These are phyloP conservation scores for Phyto melanocephala DNA, from an alignment of 2,888 invertebrate species.

Conservation along the genomic window DNA sequence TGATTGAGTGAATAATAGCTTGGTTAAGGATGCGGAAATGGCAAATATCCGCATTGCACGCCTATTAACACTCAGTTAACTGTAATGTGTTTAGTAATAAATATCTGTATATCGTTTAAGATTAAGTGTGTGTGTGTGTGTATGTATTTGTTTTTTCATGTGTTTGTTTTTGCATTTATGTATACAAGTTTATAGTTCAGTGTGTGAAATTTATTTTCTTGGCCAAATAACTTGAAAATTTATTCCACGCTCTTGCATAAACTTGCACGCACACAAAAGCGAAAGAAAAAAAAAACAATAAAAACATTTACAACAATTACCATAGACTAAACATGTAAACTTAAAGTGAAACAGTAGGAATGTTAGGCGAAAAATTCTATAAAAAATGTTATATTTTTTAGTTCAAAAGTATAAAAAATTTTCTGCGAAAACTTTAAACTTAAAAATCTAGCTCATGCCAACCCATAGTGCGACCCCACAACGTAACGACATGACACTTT, in stretches of 20 bases:
- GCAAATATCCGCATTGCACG: constrained; percentile 70
- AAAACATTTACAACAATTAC: neutral
- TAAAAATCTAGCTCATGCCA: neutral
- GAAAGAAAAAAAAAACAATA: neutral
- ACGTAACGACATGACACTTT: neutral
- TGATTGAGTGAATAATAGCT: neutral
- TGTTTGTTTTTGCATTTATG: no score
- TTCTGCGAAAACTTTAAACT: no score
- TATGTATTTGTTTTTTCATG: no score
- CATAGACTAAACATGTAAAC: neutral
- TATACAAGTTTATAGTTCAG: neutral
- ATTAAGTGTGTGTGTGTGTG: neutral
- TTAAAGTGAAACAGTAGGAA: neutral
- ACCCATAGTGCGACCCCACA: neutral
- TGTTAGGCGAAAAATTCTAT: no score
- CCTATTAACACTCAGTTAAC: constrained; percentile 17
- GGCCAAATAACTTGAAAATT: constrained; percentile 21
- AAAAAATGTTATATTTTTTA: no score
- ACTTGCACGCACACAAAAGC: neutral
- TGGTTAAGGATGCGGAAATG: constrained; percentile 70
- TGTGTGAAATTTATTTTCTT: constrained; percentile 13
- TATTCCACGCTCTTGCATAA: neutral
- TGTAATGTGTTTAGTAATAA: neutral
- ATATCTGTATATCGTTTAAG: neutral
- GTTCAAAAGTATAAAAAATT: no score